Base-by-base conservation (phyloP, 2,113 vertebrate genomes). In the Pogona vitticeps region DNA sequence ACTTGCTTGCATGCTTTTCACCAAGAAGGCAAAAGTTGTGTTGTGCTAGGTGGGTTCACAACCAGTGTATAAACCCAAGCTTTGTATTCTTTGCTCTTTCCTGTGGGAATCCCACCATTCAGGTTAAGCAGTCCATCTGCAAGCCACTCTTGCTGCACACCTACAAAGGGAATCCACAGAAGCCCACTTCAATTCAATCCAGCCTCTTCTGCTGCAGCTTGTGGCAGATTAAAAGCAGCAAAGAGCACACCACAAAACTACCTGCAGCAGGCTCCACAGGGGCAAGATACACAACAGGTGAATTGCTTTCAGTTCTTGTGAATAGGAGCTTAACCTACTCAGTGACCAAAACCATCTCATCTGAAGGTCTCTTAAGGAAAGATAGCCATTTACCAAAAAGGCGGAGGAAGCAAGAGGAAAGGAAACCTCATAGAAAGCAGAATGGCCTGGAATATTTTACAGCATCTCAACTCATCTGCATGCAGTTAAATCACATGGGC, bases 1-100 rank as follows among this genome's bases (percentile, higher is more conserved):
- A 96, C 96, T 95, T 94, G 85, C 90, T 88, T 81, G 76, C 88
- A 88, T 88, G 91, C 91, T 83, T 84, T 85, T 46, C 88, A 88
- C 90, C 84, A 56, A 59, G 0, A 88, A 65, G 59, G 89, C n/a
- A n/a, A n/a, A n/a, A n/a, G n/a, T n/a, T n/a, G n/a, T 83, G 52
- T 36, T 17, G 12, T 31, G 52, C 80, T 93, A 77, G 59, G 89
- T 82, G 26, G 80, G 90, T 76, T 83, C 85, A 82, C 89, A 81
- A 75, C 82, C 88, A 59, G 26, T 82, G 76, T 1, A 84, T 46
- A 73, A 76, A 77, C 75, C 73, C 42, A 81, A 90, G 90, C 72
- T 85, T 26, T 81, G 81, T 67, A 56, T 61, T 88, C 88, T 59
- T 85, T 91, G 90, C 87, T n/a, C 89, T 86, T 80, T 88, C 68